phyloP scores from a whole-genome alignment of 2,888 invertebrate genomes.

The Ischnus inquisitorius region DNA sequence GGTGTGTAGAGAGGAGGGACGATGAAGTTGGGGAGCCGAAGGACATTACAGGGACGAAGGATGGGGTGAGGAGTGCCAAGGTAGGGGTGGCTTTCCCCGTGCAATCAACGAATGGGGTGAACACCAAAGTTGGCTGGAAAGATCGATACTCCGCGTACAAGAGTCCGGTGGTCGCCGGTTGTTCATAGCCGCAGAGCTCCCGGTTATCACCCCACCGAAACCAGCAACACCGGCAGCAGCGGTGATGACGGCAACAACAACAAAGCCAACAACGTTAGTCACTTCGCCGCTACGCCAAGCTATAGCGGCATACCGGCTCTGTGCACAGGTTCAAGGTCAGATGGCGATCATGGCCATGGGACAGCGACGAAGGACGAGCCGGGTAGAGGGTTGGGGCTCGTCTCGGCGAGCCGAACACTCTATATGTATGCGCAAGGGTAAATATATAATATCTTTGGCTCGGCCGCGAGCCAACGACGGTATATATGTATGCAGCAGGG shows the following conservation, averaged over 20 bases:
- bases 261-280: conserved; percentile 7
- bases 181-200: conserved; percentile 43
- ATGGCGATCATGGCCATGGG: conserved; percentile 53
- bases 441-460: background rate
- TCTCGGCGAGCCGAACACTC: conserved; percentile 16
- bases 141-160: conserved; percentile 59
- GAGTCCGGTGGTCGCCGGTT: conserved; percentile 51
- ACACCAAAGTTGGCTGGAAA: conserved; percentile 46
- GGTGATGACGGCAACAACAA: background rate
- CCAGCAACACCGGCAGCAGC: conserved; percentile 11
- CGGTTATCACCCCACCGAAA: background rate
- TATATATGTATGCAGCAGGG: too few species aligned
- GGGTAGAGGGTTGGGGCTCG: background rate
- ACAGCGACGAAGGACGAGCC: background rate
- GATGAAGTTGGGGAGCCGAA: conserved; percentile 24
- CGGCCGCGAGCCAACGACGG: background rate
- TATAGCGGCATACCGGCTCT: conserved; percentile 33
- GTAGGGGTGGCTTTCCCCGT: conserved; percentile 28
- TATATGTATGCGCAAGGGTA: background rate
- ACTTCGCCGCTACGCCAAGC: background rate
- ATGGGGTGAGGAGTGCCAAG: background rate
- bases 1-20: conserved; percentile 1
- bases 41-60: conserved; percentile 13
- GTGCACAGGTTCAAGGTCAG: conserved; percentile 52
- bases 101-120: conserved; percentile 35